These are phyloP conservation scores for Diogma glabrata DNA, from an alignment of 2,888 invertebrate species.

Conservation along the genomic window DNA sequence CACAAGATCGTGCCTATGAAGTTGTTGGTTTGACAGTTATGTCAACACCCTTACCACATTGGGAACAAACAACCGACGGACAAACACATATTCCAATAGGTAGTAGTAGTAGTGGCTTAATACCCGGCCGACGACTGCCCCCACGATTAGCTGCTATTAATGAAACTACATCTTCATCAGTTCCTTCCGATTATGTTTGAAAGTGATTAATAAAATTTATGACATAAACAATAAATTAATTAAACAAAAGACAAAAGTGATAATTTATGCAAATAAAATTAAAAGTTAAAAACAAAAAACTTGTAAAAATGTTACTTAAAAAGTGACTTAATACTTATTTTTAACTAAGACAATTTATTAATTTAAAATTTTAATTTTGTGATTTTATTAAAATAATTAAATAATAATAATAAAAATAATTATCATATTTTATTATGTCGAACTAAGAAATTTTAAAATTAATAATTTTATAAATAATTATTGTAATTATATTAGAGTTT, in stretches of 20 bases:
- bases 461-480: too few relatives aligned
- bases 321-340: constrained; percentile 9
- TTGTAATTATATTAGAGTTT: too few relatives aligned
- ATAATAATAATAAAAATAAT: too few relatives aligned
- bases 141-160: constrained; percentile 43
- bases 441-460: too few relatives aligned
- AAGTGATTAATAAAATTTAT: neutral
- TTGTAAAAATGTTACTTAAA: constrained; percentile 6
- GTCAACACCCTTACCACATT: constrained; percentile 37
- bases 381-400: too few relatives aligned
- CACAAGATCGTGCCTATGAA: constrained; percentile 46
- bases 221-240: neutral
- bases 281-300: neutral
- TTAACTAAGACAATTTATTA: too few relatives aligned
- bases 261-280: constrained; percentile 1
- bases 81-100: constrained; percentile 15
- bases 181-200: constrained; percentile 47
- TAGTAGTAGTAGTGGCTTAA: constrained; percentile 24
- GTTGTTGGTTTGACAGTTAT: constrained; percentile 44
- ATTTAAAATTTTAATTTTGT: too few relatives aligned
- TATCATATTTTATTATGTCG: too few relatives aligned
- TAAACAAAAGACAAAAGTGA: constrained; percentile 5
- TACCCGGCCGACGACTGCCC: constrained; percentile 34
- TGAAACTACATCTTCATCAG: constrained; percentile 43
- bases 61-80: constrained; percentile 22